These are phyloP conservation scores for Hyaena hyaena DNA, from an alignment of 2,113 vertebrate genomes.

Conservation along the genomic window DNA sequence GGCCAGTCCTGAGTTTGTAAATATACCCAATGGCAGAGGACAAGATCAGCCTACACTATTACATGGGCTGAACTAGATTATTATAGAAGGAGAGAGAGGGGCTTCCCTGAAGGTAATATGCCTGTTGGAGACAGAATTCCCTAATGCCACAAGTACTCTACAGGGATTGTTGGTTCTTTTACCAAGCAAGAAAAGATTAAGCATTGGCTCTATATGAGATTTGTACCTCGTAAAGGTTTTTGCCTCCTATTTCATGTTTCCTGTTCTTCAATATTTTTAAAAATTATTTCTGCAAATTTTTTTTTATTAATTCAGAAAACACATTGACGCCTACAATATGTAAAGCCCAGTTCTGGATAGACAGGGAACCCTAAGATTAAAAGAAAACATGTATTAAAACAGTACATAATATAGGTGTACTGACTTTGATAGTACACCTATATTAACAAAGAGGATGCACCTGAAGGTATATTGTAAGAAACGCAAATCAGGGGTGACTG, in stretches of 20 bases:
- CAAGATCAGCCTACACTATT: background rate
- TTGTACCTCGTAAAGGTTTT: slow-evolving; percentile 18
- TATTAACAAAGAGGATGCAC: background rate
- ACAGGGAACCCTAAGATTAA: background rate
- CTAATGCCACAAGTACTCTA: background rate
- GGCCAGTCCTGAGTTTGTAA: background rate
- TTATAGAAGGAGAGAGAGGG: background rate
- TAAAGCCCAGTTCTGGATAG: background rate
- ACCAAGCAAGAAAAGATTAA: slow-evolving; percentile 25
- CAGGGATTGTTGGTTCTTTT: background rate
- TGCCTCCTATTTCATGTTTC: background rate
- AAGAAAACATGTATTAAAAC: background rate
- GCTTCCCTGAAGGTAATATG: background rate
- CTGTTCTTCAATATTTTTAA: slow-evolving; percentile 8
- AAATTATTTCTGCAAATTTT: slow-evolving; percentile 1
- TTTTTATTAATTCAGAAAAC: slow-evolving; percentile 11
- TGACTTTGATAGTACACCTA: background rate
- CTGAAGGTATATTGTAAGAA: background rate
- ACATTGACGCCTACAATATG: background rate
- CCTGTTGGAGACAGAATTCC: background rate
- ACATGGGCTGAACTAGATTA: background rate
- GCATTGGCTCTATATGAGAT: background rate
- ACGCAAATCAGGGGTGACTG: background rate
- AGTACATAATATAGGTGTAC: too few species aligned
- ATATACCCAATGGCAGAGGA: background rate